phyloP scores from a whole-genome alignment of 2,888 invertebrate genomes.

The Atrina japonica region DNA sequence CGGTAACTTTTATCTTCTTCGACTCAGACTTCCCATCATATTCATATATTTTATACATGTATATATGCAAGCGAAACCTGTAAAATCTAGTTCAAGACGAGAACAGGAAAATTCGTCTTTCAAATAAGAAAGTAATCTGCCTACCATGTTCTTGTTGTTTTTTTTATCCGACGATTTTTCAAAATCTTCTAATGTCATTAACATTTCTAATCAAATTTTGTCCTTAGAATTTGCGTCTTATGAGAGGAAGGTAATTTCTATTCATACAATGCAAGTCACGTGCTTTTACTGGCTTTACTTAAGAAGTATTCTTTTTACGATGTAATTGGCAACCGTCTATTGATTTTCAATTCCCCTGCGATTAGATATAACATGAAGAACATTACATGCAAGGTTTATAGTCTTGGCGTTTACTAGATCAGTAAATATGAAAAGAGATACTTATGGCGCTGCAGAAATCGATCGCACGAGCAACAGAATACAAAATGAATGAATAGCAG shows the following conservation, averaged over 20 bases:
- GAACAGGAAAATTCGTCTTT: too few species aligned
- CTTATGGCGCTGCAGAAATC: neutral
- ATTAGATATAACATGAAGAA: constrained; percentile 12
- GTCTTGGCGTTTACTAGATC: constrained; percentile 10
- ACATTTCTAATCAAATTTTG: constrained; percentile 6
- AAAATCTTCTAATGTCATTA: neutral
- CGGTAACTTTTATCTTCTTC: too few species aligned
- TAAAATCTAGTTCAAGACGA: too few species aligned
- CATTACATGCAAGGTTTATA: neutral
- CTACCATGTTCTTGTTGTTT: too few species aligned
- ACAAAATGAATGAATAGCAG: constrained; percentile 10
- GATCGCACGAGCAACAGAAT: constrained; percentile 4
- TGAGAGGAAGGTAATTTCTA: constrained; percentile 3
- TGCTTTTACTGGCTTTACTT: neutral
- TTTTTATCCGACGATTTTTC: too few species aligned
- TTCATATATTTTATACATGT: too few species aligned
- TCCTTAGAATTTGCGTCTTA: neutral
- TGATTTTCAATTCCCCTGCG: constrained; percentile 4
- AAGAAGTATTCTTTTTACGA: neutral
- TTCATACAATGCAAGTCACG: neutral
- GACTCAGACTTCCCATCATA: too few species aligned
- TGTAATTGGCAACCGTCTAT: neutral
- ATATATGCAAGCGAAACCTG: too few species aligned
- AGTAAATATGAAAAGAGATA: constrained; percentile 8
- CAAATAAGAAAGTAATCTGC: too few species aligned